These are phyloP conservation scores for Oncorhynchus gorbuscha DNA, from an alignment of 2,113 vertebrate genomes.

Conservation along the genomic window DNA sequence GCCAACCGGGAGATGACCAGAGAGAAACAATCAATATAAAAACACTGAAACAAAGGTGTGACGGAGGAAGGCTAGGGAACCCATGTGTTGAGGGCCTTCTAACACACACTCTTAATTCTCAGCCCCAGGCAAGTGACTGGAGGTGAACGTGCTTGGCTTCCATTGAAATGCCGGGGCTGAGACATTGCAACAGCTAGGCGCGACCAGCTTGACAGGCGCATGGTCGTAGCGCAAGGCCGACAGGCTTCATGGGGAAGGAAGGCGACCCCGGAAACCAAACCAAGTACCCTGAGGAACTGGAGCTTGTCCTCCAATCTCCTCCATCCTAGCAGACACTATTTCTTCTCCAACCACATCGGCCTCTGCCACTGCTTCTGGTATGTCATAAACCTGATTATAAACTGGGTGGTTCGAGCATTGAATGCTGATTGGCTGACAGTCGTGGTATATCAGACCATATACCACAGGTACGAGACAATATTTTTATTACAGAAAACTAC, in stretches of 20 bases:
- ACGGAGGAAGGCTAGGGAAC: slow-evolving; percentile 28
- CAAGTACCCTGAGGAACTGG: slow-evolving; percentile 47
- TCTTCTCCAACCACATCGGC: no score
- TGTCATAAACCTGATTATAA: no score
- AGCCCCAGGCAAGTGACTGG: slow-evolving; percentile 55
- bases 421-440: no score
- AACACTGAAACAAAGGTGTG: slow-evolving; percentile 20
- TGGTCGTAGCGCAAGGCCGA: slow-evolving; percentile 53
- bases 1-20: slow-evolving; percentile 11
- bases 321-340: no score
- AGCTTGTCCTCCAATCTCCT: not conserved
- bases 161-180: slow-evolving; percentile 55
- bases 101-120: slow-evolving; percentile 57
- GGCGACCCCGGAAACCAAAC: slow-evolving; percentile 44
- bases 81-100: slow-evolving; percentile 26
- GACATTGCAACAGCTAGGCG: slow-evolving; percentile 52
- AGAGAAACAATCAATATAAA: slow-evolving; percentile 43
- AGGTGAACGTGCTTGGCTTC: slow-evolving; percentile 61
- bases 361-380: no score
- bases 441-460: no score
- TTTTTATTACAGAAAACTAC: no score
- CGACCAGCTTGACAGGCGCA: slow-evolving; percentile 49
- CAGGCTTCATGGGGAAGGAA: slow-evolving; percentile 57
- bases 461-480: no score
- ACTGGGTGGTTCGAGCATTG: no score